phyloP scores from a whole-genome alignment of 2,113 vertebrate species.

The Mandrillus leucophaeus region DNA sequence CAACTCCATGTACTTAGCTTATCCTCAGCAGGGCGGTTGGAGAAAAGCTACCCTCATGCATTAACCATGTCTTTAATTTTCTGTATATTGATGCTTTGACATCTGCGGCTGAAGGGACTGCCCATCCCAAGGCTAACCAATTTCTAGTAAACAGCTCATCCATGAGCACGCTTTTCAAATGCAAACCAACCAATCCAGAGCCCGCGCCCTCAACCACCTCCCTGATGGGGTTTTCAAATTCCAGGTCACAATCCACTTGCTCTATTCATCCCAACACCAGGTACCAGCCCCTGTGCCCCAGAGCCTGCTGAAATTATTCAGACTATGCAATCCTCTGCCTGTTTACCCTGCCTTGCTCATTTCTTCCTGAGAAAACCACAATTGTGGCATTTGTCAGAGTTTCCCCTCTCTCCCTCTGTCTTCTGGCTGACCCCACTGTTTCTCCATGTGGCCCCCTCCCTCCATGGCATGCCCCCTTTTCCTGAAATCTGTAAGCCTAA shows the following conservation, averaged over 20 bases:
- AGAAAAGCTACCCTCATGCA: not conserved
- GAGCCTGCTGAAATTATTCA: not conserved
- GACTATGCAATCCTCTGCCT: not conserved
- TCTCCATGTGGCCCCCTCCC: fast-evolving
- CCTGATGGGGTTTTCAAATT: not conserved
- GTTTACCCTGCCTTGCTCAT: not conserved
- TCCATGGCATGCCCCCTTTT: fast-evolving
- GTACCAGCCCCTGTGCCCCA: not conserved
- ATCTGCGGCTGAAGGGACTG: not conserved
- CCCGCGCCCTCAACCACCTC: not conserved
- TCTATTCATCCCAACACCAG: not conserved
- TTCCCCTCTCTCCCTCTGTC: not conserved
- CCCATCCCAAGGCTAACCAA: no score
- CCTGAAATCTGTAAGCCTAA: not conserved
- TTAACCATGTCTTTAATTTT: not conserved
- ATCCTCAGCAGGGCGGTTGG: not conserved
- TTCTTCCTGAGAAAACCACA: not conserved
- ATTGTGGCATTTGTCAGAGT: not conserved
- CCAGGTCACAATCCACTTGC: no score
- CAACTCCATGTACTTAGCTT: not conserved
- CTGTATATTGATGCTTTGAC: not conserved
- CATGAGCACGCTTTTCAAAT: not conserved
- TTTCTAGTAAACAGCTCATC: not conserved
- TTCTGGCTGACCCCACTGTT: not conserved
- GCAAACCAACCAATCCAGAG: not conserved